Evolutionary conservation across 2,888 invertebrate species (phyloP).

Genomic region (Argyresthia albistria): DNA sequence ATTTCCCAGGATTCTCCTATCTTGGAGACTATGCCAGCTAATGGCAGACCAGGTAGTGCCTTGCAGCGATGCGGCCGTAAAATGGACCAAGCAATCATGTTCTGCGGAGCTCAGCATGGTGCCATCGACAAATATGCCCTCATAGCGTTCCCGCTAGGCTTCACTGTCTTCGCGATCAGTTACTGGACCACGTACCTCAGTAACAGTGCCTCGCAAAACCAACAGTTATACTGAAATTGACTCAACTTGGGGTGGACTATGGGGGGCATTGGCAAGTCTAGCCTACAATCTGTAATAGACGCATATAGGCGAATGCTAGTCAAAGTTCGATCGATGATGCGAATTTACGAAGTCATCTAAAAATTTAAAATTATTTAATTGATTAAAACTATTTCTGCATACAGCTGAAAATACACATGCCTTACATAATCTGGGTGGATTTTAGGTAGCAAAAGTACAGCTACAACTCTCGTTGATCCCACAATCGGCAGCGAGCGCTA

Average conservation of each 20-base stretch:
- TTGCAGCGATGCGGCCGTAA: slow-evolving; percentile 43
- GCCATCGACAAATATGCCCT: slow-evolving; percentile 73
- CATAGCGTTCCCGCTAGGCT: slow-evolving; percentile 73
- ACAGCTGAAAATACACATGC: too few relatives aligned
- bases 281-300: slow-evolving; percentile 13
- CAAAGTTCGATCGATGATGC: slow-evolving; percentile 19
- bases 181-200: slow-evolving; percentile 76
- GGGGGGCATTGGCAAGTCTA: not conserved
- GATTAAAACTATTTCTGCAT: too few relatives aligned
- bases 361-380: not conserved
- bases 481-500: too few relatives aligned
- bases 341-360: not conserved
- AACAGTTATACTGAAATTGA: not conserved
- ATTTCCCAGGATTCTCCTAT: slow-evolving; percentile 55
- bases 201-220: slow-evolving; percentile 30
- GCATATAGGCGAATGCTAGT: slow-evolving; percentile 59
- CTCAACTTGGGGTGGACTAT: not conserved
- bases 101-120: slow-evolving; percentile 75
- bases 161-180: slow-evolving; percentile 68
- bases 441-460: too few relatives aligned
- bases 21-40: slow-evolving; percentile 37
- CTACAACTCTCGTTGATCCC: too few relatives aligned
- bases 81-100: slow-evolving; percentile 70
- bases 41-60: slow-evolving; percentile 26
- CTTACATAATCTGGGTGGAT: too few relatives aligned